A percentile compares a stretch with the other conserved stretches of the same genome.
Evolutionary conservation across 1,140 invertebrate genomes (phyloP).

Genomic region (Amphibalanus amphitrite): DNA sequence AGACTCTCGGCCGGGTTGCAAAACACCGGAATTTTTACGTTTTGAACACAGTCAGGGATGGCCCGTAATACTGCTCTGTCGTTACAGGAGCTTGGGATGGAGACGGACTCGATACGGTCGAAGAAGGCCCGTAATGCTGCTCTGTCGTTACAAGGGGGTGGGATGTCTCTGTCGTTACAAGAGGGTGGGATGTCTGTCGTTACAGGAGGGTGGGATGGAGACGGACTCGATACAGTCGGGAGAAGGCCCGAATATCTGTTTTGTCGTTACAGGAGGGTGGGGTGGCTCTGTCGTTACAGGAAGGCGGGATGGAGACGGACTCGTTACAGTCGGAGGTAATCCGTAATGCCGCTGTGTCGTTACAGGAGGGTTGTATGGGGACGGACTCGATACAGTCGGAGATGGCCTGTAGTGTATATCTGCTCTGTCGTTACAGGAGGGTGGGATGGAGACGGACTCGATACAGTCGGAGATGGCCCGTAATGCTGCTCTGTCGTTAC

Average conservation of each 20-base stretch:
- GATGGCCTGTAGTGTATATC: neutral
- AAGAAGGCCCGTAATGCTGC: constrained; percentile 38
- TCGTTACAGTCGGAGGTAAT: constrained; percentile 34
- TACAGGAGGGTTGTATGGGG: constrained; percentile 31
- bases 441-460: constrained; percentile 27
- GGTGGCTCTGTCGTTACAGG: constrained; percentile 45
- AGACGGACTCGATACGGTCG: neutral
- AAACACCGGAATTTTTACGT: too few species aligned
- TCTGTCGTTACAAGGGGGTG: too few species aligned
- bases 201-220: too few species aligned
- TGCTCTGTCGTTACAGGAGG: constrained; percentile 18
- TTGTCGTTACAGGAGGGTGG: constrained; percentile 23
- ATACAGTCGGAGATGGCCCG: constrained; percentile 23
- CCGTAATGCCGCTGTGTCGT: constrained; percentile 56
- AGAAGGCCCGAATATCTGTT: too few species aligned
- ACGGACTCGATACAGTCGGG: too few species aligned
- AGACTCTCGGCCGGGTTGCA: too few species aligned
- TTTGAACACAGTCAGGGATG: too few species aligned
- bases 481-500: constrained; percentile 54
- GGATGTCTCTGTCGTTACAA: too few species aligned
- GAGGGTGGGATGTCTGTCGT: constrained; percentile 45
- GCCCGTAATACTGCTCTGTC: too few species aligned
- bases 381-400: too few species aligned
- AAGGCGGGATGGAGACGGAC: constrained; percentile 38
- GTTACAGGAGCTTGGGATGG: constrained; percentile 32